Evolutionary conservation across 2,113 vertebrate genomes (phyloP), one percentile per base, ranked within the genome.

Genomic region (Pangasianodon hypophthalmus): DNA sequence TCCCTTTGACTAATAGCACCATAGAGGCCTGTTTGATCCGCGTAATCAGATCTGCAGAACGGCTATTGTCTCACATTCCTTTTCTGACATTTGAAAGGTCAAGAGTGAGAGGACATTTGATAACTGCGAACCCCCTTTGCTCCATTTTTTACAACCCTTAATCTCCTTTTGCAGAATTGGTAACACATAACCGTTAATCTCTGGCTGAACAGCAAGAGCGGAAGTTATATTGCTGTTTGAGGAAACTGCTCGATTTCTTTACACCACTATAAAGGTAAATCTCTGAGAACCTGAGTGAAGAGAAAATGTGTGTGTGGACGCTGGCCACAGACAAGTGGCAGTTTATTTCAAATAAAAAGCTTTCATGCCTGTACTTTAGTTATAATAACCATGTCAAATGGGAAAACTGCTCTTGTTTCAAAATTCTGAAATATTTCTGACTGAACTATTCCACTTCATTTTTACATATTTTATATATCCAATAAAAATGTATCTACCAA

Each of bases 1-100:
- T 77, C 79, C 50, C 93, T 90, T 75, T 90, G 90, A 94, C 93
- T 93, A 93, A 89, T 48, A 94, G 94, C 90, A 91, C 90, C 75
- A 92, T 92, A 94, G 94, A 95, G 95, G 90, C 67, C 71, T 87
- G 94, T 96, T 95, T 96, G 95, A 96, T 95, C 93, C 94, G 71
- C 71, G 94, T 95, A 96, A 96, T 93, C 93, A 90, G 94, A 96
- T 95, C 94, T 93, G 92, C 91, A 92, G 93, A 94, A 91, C 93
- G 91, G 93, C 93, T 87, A 95, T 95, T 96, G 94, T 96, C 93
- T 95, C 94, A 92, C 91, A 92, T 94, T 95, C 93, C 93, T 94
- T 94, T 94, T 93, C 93, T 96, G 95, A 95, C 95, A 93, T 96
- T 95, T 96, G 94, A 96, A 96, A 96, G 95, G 95, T 95, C 96